A percentile compares a stretch with the other conserved stretches of the same genome.
Evolutionary conservation across 2,888 invertebrate species (phyloP).

Genomic region (Pardosa pseudoannulata): DNA sequence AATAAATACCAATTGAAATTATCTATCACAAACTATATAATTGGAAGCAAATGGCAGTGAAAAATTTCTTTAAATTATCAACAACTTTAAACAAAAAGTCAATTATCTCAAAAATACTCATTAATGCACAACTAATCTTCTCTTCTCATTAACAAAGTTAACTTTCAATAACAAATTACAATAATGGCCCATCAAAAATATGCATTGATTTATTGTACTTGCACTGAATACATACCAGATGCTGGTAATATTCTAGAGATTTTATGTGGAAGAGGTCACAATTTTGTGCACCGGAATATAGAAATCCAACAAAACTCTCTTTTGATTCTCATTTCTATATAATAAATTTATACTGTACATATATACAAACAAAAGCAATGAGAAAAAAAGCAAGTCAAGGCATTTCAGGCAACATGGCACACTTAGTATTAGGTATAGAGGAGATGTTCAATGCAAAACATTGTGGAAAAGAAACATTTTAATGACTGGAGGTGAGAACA

Average conservation of each 20-base stretch:
- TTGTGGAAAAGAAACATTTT: slow-evolving; percentile 19
- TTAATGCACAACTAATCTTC: neutral
- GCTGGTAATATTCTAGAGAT: neutral
- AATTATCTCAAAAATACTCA: neutral
- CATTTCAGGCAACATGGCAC: slow-evolving; percentile 48
- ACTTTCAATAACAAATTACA: slow-evolving; percentile 7
- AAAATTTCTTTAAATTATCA: too few relatives aligned
- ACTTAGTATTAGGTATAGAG: slow-evolving; percentile 22
- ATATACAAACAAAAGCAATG: slow-evolving; percentile 24
- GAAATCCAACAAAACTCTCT: slow-evolving; percentile 1
- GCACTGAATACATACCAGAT: neutral
- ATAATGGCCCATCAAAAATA: slow-evolving; percentile 16
- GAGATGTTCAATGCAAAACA: slow-evolving; percentile 42
- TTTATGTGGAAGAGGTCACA: slow-evolving; percentile 7
- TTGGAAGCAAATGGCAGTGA: too few relatives aligned
- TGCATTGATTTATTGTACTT: neutral
- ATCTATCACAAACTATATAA: too few relatives aligned
- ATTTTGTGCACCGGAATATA: slow-evolving; percentile 11
- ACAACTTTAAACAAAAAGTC: too few relatives aligned
- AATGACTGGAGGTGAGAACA: neutral
- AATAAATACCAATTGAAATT: too few relatives aligned
- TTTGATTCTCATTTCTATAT: slow-evolving; percentile 22
- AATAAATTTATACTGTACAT: slow-evolving; percentile 44
- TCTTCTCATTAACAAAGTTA: neutral
- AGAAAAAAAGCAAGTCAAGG: slow-evolving; percentile 31